These are phyloP conservation scores for Apeira syringaria DNA, from an alignment of 2,888 invertebrate genomes.

Conservation along the genomic window DNA sequence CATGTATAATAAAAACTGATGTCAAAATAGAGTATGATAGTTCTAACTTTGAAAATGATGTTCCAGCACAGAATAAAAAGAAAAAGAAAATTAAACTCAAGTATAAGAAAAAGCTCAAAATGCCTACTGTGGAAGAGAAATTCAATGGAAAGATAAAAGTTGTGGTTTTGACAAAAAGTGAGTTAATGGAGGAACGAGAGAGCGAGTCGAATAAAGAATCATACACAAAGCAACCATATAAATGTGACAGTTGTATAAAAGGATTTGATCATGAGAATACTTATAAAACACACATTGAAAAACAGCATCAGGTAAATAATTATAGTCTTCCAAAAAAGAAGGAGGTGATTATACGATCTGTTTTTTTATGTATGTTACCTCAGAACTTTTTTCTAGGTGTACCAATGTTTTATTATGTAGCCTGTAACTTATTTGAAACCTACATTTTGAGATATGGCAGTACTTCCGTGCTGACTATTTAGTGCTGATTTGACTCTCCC, in stretches of 20 bases:
- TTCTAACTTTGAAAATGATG: constrained; percentile 44
- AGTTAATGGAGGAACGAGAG: constrained; percentile 52
- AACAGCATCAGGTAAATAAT: constrained; percentile 54
- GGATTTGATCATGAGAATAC: constrained; percentile 63
- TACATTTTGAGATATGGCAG: no score
- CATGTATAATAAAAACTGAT: constrained; percentile 36
- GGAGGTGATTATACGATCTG: no score
- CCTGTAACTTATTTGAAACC: no score
- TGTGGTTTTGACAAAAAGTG: constrained; percentile 42
- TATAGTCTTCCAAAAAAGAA: no score
- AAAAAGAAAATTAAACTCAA: constrained; percentile 17
- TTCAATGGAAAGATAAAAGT: constrained; percentile 55
- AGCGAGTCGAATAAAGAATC: constrained; percentile 41
- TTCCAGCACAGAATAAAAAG: constrained; percentile 38
- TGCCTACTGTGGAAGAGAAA: constrained; percentile 27
- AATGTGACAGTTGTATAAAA: constrained; percentile 59
- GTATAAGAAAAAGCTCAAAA: constrained; percentile 1
- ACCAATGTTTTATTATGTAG: no score
- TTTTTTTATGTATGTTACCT: no score
- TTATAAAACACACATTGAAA: constrained; percentile 52
- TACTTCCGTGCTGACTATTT: no score
- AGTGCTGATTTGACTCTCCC: no score
- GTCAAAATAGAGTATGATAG: constrained; percentile 51
- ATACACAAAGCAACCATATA: constrained; percentile 57
- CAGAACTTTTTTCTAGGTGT: no score